Base-by-base conservation (phyloP, 2,888 invertebrate genomes). In the Rhagophthalmus giganteus region DNA sequence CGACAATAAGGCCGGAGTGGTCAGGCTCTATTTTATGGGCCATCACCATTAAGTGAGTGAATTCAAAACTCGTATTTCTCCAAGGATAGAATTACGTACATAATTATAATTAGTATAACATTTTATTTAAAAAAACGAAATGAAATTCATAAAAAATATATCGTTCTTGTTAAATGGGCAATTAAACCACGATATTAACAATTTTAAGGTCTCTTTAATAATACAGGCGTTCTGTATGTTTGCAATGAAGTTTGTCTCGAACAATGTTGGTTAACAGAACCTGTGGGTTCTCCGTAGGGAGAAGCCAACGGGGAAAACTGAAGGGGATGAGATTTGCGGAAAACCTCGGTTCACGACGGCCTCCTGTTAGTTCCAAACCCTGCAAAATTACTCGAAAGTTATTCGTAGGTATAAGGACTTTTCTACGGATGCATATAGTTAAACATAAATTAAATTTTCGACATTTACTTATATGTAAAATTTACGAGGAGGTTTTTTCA, bases 31-130 rank as follows among this genome's bases (percentile, higher is more conserved):
- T 48, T 63, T 62, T 63, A 62, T 62, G 57, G 59, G 50, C 61
- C 55, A 61, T 63, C 57, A 61, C 59, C 61, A 62, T 63, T 62
- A 63, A 59, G 46, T 58, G 58, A 55, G 56, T 57, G 54, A 51
- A 49, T 57, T 46, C 54, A 46, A 46, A 48, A 50, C 46, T n/a
- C n/a, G n/a, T n/a, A n/a, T n/a, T n/a, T n/a, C n/a, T n/a, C n/a
- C n/a, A n/a, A n/a, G n/a, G n/a, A n/a, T n/a, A n/a, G n/a, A n/a
- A n/a, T n/a, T n/a, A n/a, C n/a, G n/a, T n/a, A n/a, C n/a, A n/a
- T n/a, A n/a, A n/a, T n/a, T n/a, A n/a, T n/a, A n/a, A n/a, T n/a
- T n/a, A n/a, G n/a, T n/a, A n/a, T n/a, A n/a, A n/a, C n/a, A n/a
- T n/a, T n/a, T n/a, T n/a, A n/a, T n/a, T n/a, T n/a, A n/a, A n/a